These are phyloP conservation scores for Carcharodon carcharias DNA, from an alignment of 2,797 vertebrate genomes.

Conservation along the genomic window DNA sequence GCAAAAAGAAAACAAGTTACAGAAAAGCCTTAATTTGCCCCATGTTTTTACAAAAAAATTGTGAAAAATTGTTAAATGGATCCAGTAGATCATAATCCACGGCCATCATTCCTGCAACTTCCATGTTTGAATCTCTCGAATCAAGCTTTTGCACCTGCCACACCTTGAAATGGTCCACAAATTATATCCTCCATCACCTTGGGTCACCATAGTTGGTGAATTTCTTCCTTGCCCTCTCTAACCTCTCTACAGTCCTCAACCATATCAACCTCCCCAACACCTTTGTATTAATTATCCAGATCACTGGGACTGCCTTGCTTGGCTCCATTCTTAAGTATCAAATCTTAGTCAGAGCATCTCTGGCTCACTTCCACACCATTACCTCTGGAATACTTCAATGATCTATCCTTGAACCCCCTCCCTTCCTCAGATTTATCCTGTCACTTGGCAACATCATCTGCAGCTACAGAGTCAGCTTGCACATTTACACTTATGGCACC, in stretches of 20 bases:
- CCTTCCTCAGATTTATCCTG: background rate
- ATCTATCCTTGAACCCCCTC: background rate
- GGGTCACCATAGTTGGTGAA: background rate
- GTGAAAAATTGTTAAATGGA: background rate
- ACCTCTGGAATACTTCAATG: background rate
- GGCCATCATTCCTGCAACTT: background rate
- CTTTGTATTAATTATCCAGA: background rate
- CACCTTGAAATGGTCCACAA: background rate
- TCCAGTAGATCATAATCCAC: background rate
- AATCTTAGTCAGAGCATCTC: background rate
- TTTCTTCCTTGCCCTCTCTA: background rate
- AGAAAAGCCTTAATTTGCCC: background rate
- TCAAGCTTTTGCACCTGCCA: too few relatives aligned
- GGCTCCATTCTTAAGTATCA: background rate
- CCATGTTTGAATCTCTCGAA: too few relatives aligned
- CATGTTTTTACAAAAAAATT: background rate
- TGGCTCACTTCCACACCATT: background rate
- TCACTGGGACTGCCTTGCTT: background rate
- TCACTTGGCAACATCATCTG: background rate
- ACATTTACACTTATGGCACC: background rate
- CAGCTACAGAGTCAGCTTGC: background rate
- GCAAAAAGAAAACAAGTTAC: background rate
- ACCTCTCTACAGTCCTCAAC: background rate
- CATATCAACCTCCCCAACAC: background rate
- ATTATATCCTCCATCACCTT: background rate